A percentile compares a stretch with the other conserved stretches of the same genome.
Evolutionary conservation across 1,140 invertebrate genomes (phyloP).

Genomic region (Hirudo medicinalis): DNA sequence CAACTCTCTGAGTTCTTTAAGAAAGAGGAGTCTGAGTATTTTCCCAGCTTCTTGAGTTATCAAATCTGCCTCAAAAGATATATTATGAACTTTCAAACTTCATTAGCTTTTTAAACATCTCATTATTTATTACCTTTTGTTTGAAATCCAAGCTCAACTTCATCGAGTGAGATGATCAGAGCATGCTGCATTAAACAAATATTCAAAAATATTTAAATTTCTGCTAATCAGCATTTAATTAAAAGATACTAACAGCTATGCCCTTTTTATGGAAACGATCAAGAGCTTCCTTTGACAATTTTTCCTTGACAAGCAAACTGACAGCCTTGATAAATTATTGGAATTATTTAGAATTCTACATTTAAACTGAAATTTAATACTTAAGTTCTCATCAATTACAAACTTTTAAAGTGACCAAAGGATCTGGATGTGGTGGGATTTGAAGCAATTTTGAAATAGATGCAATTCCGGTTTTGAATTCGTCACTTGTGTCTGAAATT

Average conservation of each 20-base stretch:
- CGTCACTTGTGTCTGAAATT: conserved; percentile 16
- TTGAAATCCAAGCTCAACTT: conserved; percentile 55
- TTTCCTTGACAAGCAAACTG: conserved; percentile 52
- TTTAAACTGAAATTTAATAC: not conserved
- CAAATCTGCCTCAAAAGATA: conserved; percentile 43
- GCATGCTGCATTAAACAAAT: conserved; percentile 7
- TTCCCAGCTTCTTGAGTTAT: conserved; percentile 60
- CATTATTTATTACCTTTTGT: conserved; percentile 39
- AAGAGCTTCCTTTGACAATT: conserved; percentile 53
- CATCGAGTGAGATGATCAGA: conserved; percentile 45
- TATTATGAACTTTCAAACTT: not conserved
- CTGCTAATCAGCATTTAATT: not conserved
- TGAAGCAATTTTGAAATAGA: conserved; percentile 19
- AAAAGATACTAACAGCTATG: conserved; percentile 1
- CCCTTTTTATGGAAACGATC: conserved; percentile 44
- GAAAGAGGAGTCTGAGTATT: conserved; percentile 71
- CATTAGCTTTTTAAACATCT: not conserved
- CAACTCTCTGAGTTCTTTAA: conserved; percentile 73
- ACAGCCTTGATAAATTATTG: conserved; percentile 46
- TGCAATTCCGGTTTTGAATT: conserved; percentile 21
- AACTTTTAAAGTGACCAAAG: conserved; percentile 19
- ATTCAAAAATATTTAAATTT: not conserved
- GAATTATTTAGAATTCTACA: not conserved
- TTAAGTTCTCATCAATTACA: not conserved
- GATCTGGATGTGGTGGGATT: conserved; percentile 22